These are phyloP conservation scores for Carterocephalus palaemon DNA, from an alignment of 2,888 invertebrate species.

Conservation along the genomic window DNA sequence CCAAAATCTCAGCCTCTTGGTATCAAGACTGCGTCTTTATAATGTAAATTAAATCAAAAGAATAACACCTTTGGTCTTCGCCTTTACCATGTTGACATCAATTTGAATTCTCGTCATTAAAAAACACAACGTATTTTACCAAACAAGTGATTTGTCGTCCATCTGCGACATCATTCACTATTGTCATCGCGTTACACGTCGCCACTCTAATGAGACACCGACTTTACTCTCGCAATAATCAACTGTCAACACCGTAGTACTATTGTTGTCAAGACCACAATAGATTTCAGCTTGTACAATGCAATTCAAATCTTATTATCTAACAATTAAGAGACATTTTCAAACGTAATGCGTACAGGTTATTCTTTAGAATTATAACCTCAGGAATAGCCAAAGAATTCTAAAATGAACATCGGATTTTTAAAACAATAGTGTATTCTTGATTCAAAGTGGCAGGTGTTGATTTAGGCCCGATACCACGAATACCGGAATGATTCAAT, in stretches of 20 bases:
- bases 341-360: conserved; percentile 27
- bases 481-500: conserved; percentile 58
- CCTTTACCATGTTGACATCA: too few species aligned
- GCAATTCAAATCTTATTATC: conserved; percentile 2
- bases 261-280: conserved; percentile 64
- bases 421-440: conserved; percentile 60
- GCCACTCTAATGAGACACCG: conserved; percentile 30
- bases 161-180: neutral
- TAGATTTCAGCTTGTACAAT: conserved; percentile 38
- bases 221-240: conserved; percentile 41
- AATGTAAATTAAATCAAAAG: too few species aligned
- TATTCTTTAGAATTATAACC: conserved; percentile 16
- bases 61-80: too few species aligned
- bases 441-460: conserved; percentile 60
- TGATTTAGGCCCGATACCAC: conserved; percentile 63
- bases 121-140: neutral
- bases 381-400: conserved; percentile 51
- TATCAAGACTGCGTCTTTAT: too few species aligned
- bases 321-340: neutral
- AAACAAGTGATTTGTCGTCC: neutral
- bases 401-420: conserved; percentile 24
- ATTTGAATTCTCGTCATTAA: too few species aligned
- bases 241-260: conserved; percentile 60
- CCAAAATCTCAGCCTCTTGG: too few species aligned
- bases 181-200: conserved; percentile 17